A percentile compares a stretch with the other conserved stretches of the same genome.
Evolutionary conservation across 2,888 invertebrate species (phyloP).

Genomic region (Exephanes ischioxanthus): DNA sequence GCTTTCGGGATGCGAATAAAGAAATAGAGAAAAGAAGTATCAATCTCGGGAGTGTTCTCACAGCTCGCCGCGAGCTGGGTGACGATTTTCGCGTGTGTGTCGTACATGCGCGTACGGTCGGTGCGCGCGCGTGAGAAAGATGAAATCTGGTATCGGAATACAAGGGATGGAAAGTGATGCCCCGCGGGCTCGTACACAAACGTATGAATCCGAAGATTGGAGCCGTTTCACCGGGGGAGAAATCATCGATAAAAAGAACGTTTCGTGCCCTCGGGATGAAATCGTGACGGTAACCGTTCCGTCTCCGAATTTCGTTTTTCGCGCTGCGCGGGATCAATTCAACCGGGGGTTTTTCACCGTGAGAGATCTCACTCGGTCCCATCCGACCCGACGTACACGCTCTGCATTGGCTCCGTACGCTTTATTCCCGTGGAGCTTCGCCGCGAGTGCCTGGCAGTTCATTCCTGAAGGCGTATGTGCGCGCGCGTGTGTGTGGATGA

Average conservation of each 20-base stretch:
- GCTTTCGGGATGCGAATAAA: conserved; percentile 3
- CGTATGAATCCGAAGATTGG: conserved; percentile 57
- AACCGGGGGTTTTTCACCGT: conserved; percentile 61
- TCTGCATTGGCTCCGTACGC: conserved; percentile 23
- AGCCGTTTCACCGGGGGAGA: conserved; percentile 42
- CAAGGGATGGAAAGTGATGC: conserved; percentile 22
- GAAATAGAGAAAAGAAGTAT: conserved; percentile 29
- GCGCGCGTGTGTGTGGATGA: neutral
- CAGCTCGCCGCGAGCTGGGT: neutral
- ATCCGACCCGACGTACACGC: neutral
- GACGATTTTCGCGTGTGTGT: conserved; percentile 5
- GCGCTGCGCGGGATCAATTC: conserved; percentile 64
- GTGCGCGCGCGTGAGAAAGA: neutral
- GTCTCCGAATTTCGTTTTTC: conserved; percentile 68
- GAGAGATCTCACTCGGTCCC: conserved; percentile 35
- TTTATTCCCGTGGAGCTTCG: conserved; percentile 53
- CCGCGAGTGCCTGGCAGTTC: conserved; percentile 55
- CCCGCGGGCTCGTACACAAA: conserved; percentile 31
- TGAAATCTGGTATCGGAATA: conserved; percentile 33
- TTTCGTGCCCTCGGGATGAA: conserved; percentile 61
- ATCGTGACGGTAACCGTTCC: conserved; percentile 65
- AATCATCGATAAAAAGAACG: conserved; percentile 63
- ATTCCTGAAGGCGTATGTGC: conserved; percentile 28
- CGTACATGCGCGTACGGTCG: neutral
- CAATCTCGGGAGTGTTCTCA: conserved; percentile 12